phyloP scores from a whole-genome alignment of 2,113 vertebrate species.

The Lates calcarifer region DNA sequence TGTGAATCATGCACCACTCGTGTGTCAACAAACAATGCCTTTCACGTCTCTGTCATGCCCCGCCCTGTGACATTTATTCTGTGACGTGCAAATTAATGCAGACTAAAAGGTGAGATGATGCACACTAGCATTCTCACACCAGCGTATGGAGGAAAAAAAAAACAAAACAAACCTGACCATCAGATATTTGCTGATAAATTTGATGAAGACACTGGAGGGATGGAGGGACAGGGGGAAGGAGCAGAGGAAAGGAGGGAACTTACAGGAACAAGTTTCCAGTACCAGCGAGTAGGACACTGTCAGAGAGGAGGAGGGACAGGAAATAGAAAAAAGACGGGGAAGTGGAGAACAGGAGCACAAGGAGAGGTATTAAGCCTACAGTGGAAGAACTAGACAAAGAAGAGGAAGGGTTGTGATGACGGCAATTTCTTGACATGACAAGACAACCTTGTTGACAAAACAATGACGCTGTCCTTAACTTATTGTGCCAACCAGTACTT shows the following conservation, averaged over 20 bases:
- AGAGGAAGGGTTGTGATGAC: constrained; percentile 49
- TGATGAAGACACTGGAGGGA: constrained; percentile 71
- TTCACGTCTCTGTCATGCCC: constrained; percentile 13
- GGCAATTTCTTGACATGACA: constrained; percentile 22
- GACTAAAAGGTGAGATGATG: constrained; percentile 33
- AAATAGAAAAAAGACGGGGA: constrained; percentile 62
- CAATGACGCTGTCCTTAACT: neutral
- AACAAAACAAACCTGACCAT: constrained; percentile 67
- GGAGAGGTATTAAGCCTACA: constrained; percentile 67
- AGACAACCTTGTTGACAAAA: constrained; percentile 39
- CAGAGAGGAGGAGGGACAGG: constrained; percentile 62
- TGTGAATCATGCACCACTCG: constrained; percentile 65
- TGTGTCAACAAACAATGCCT: constrained; percentile 49
- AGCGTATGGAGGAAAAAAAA: constrained; percentile 25
- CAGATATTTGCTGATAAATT: constrained; percentile 71
- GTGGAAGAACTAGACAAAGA: constrained; percentile 59
- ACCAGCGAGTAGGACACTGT: constrained; percentile 88
- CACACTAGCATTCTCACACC: constrained; percentile 51
- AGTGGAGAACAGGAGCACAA: constrained; percentile 70
- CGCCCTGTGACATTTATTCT: constrained; percentile 32
- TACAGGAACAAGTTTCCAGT: constrained; percentile 90
- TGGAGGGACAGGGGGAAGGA: constrained; percentile 69
- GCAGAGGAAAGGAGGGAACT: constrained; percentile 82
- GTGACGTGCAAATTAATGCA: constrained; percentile 40
- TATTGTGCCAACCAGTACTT: constrained; percentile 10